phyloP scores from a whole-genome alignment of 2,888 invertebrate species.

The Trilocha varians region DNA sequence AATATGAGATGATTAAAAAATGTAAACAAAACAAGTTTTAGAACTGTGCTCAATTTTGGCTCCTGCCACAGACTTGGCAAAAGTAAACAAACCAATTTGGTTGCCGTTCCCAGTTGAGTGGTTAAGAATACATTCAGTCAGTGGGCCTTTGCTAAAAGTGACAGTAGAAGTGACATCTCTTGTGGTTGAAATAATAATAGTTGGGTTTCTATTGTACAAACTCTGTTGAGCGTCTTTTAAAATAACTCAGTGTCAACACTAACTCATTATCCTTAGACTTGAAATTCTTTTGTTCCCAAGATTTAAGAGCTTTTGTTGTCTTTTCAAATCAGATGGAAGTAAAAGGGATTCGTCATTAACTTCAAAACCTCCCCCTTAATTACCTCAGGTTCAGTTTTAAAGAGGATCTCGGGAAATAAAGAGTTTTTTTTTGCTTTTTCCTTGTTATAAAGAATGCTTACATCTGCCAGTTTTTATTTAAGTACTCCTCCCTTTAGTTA shows the following conservation, averaged over 20 bases:
- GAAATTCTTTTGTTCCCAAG: not conserved
- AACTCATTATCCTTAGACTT: not conserved
- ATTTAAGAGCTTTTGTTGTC: slow-evolving; percentile 2
- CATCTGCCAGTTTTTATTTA: not conserved
- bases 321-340: slow-evolving; percentile 6
- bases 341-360: slow-evolving; percentile 5
- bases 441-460: slow-evolving; percentile 2
- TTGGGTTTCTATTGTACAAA: no score
- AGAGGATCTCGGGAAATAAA: slow-evolving; percentile 3
- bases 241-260: not conserved
- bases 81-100: no score
- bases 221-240: no score
- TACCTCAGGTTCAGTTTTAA: slow-evolving; percentile 6
- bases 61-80: no score
- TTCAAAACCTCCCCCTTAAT: slow-evolving; percentile 4
- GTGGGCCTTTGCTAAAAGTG: no score
- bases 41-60: no score
- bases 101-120: no score
- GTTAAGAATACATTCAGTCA: no score
- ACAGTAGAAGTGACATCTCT: no score
- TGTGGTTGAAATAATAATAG: no score
- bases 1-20: no score
- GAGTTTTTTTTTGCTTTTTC: slow-evolving; percentile 2
- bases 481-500: not conserved
- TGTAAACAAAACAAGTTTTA: no score